A percentile compares a stretch with the other conserved stretches of the same genome.
These are phyloP conservation scores for Xestobium rufovillosum DNA, from an alignment of 2,888 invertebrate species.

Conservation along the genomic window DNA sequence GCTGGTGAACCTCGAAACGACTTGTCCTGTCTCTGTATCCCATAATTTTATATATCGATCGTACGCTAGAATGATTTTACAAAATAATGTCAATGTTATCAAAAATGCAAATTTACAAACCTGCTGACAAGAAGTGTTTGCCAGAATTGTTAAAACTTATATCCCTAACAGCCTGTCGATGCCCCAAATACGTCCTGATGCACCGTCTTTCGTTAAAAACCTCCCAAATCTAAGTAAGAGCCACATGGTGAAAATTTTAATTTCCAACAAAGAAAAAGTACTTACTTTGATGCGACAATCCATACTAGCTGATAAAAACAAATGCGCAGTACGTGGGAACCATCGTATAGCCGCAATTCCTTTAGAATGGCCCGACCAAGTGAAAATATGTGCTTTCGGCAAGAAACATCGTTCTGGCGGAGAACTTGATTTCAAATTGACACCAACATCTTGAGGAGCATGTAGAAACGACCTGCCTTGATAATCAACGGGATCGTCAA, in stretches of 20 bases:
- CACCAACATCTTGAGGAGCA: constrained; percentile 86
- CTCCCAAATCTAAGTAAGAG: constrained; percentile 95
- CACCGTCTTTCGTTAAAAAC: constrained; percentile 93
- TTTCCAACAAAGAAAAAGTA: too few relatives aligned
- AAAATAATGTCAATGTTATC: too few relatives aligned
- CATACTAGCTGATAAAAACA: constrained; percentile 93
- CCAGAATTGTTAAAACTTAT: constrained; percentile 93
- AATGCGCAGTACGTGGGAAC: constrained; percentile 91
- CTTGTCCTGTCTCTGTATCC: constrained; percentile 96
- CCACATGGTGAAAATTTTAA: too few relatives aligned
- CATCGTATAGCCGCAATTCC: constrained; percentile 91
- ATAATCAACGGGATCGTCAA: constrained; percentile 90
- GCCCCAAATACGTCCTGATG: constrained; percentile 90
- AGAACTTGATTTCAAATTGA: constrained; percentile 75
- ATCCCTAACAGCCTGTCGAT: constrained; percentile 94
- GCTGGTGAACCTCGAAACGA: constrained; percentile 81
- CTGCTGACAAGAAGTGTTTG: constrained; percentile 88
- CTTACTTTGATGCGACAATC: constrained; percentile 87
- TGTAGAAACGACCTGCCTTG: constrained; percentile 93
- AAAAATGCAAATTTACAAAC: constrained; percentile 43
- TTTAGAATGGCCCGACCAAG: constrained; percentile 96
- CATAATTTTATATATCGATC: constrained; percentile 97
- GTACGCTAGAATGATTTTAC: constrained; percentile 64
- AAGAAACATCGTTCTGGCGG: constrained; percentile 94
- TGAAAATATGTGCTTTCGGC: constrained; percentile 92